Evolutionary conservation across 92 coral and sea anemone species (phyloP), one percentile per base, ranked within the genome.

Genomic region (Palythoa grandiflora): DNA sequence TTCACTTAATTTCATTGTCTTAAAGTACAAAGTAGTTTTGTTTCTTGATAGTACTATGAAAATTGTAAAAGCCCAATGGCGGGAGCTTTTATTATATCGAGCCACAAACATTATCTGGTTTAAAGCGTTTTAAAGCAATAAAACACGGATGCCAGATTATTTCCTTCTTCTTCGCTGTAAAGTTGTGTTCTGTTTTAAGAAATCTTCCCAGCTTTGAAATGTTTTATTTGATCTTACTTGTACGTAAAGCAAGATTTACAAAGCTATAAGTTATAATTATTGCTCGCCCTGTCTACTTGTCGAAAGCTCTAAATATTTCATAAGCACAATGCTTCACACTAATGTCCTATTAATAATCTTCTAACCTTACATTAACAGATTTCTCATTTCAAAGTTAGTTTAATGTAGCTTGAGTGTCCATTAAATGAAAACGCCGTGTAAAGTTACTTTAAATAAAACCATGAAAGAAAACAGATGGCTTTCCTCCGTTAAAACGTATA

Each of bases 11-110:
- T 35, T 66, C 61, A 20, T 81, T 81, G 86, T 81, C 44, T 20
- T 47, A 66, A 81, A 19, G 48, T 65, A 66, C 86, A 81, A 65
- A 68, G 61, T 50, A 5, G 48, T 70, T 81, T 81, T 81, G 75
- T 81, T 81, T 68, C 54, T 10, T 40, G n/a, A 16, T 47, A 81
- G 19, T 16, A 39, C 48, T 63, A 40, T 52, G 21, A 71, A 66
- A 81, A 81, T 81, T 63, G 75, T 63, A 36, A 81, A 68, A 81
- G 38, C 75, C 63, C 20, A 47, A 48, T 38, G 75, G 28, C 28
- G 28, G 28, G 75, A 40, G 28, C 20, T 61, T 20, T 65, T 81
- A 6, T 81, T 81, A 35, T 61, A 7, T 38, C 19, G 68, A 36
- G 50, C 66, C 47, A 44, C 40, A 21, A 44, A 66, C 14, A 81